A percentile compares a stretch with the other conserved stretches of the same genome.
Conservation (phyloP, 2,888 invertebrate species). For the Craniophora ligustri region DNA sequence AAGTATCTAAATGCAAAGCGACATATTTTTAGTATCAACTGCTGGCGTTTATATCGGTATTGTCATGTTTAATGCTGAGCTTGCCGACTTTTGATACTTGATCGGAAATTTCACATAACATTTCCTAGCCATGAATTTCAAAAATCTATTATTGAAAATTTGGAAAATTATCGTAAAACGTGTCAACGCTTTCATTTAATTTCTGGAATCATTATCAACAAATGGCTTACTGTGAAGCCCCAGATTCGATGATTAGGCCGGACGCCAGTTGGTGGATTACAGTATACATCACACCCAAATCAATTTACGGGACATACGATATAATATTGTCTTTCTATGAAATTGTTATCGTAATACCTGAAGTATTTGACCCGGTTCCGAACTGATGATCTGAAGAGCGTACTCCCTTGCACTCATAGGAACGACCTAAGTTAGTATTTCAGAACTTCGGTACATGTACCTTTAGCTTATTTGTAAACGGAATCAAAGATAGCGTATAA, state of each 20-base stretch:
- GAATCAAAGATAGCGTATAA: too few relatives aligned
- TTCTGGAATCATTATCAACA: not conserved
- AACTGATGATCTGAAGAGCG: not conserved
- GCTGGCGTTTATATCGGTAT: slow-evolving; percentile 36
- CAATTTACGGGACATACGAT: not conserved
- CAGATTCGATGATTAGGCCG: not conserved
- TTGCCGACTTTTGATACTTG: slow-evolving; percentile 12
- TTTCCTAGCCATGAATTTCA: slow-evolving; percentile 3
- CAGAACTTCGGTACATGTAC: too few relatives aligned
- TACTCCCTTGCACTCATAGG: not conserved
- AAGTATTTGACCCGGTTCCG: slow-evolving; percentile 3
- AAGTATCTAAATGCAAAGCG: slow-evolving; percentile 37
- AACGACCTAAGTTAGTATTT: slow-evolving; percentile 31
- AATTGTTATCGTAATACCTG: slow-evolving; percentile 18
- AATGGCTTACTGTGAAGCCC: slow-evolving; percentile 19
- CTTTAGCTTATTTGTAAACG: too few relatives aligned
- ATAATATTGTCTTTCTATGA: slow-evolving; percentile 4
- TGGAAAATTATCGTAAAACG: slow-evolving; percentile 20
- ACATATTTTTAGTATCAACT: slow-evolving; percentile 25
- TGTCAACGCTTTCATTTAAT: slow-evolving; percentile 8
- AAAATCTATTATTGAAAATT: slow-evolving; percentile 16
- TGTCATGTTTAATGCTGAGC: slow-evolving; percentile 29
- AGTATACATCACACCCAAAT: not conserved
- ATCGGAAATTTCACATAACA: too few relatives aligned
- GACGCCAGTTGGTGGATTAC: slow-evolving; percentile 17